Base-by-base conservation (phyloP, 2,113 vertebrate genomes). In the Spheniscus mendiculus region DNA sequence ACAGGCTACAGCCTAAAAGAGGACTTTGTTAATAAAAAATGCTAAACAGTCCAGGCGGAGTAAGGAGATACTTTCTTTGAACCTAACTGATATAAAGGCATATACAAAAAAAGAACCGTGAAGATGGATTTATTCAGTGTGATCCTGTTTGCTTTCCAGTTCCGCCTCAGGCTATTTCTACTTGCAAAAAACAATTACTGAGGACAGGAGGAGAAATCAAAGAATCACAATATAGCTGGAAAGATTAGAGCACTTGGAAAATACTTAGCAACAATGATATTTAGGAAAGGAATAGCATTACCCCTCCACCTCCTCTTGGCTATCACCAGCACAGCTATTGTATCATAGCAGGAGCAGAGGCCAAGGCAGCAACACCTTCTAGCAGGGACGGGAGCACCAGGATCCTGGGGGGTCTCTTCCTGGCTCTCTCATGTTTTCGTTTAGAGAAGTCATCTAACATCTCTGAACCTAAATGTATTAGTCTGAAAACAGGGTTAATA, bases 11-110 rank as follows among this genome's bases (percentile, higher is more conserved):
- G 82, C 93, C 96, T 98, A 97, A 97, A 97, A 98, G 92, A 83
- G 71, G 80, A 97, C 97, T 95, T 95, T 98, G 96, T 98, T 97
- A 93, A 92, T 96, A 93, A 95, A 96, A 96, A 93, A 90, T 94
- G 96, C 94, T 91, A 79, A 96, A 87, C 59, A 91, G 89, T 27
- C 38, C 88, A 71, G 90, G 83, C 50, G 2, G 80, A 53, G 94
- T 89, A 96, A 95, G 93, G 94, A 97, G 96, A 95, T 72, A 81
- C 90, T 94, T 97, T 81, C 96, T 97, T 97, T 97, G 94, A 97
- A 96, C 69, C 27, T 58, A n/a, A 89, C 0, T 95, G 95, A 96
- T 90, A 96, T 2, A 87, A 90, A 92, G 72, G 72, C 1, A 0
- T 67, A 25, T 16, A 82, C 66, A 83, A 93, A 93, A 94, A 63